These are phyloP conservation scores for Tachina lurida DNA, from an alignment of 2,888 invertebrate genomes.

Conservation along the genomic window DNA sequence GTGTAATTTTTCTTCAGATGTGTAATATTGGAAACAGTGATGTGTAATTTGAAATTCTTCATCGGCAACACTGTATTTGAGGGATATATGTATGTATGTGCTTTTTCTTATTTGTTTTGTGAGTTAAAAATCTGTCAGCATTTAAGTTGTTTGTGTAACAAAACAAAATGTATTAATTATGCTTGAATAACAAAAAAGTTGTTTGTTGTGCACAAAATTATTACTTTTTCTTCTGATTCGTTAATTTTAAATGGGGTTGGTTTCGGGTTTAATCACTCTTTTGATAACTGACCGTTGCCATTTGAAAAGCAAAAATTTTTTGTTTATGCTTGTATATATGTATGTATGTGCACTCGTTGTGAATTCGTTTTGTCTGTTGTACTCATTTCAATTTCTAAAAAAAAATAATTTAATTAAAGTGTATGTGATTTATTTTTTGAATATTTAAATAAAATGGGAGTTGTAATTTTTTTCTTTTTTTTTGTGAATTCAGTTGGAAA, in stretches of 20 bases:
- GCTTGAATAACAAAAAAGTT: constrained; percentile 60
- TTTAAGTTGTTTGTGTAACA: constrained; percentile 33
- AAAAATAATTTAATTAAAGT: constrained; percentile 3
- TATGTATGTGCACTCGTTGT: too few species aligned
- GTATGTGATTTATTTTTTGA: constrained; percentile 34
- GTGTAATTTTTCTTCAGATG: too few species aligned
- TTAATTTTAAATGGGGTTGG: constrained; percentile 45
- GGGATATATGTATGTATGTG: not conserved
- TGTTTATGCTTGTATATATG: too few species aligned
- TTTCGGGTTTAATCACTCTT: constrained; percentile 19
- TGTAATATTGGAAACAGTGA: too few species aligned
- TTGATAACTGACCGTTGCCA: constrained; percentile 41
- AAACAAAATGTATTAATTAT: constrained; percentile 60
- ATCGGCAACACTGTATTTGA: too few species aligned
- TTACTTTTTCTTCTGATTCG: constrained; percentile 16
- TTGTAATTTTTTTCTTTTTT: not conserved
- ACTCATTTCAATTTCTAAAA: not conserved
- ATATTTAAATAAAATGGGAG: not conserved
- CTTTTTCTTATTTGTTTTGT: constrained; percentile 2
- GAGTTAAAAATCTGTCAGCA: constrained; percentile 11
- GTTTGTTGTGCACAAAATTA: constrained; percentile 38
- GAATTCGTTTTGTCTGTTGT: not conserved
- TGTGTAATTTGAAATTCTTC: too few species aligned
- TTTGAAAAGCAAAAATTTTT: not conserved
- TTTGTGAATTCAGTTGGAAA: too few species aligned